Conservation (phyloP, 1,140 invertebrate species). For the Meloidogyne exigua region DNA sequence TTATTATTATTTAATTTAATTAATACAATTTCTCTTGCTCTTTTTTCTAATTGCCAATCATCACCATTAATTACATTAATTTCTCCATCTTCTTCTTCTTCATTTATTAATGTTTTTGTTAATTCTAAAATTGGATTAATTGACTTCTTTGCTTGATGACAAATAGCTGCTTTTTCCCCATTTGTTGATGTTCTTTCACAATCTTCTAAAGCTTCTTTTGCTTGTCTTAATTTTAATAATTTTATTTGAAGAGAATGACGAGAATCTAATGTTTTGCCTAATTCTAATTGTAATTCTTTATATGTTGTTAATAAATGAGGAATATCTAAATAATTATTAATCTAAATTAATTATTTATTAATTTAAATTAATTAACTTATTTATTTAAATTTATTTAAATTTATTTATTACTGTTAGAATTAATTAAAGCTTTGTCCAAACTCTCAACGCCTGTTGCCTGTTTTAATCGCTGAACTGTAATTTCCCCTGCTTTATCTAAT, state of each 20-base stretch:
- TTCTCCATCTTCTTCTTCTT: constrained; percentile 4
- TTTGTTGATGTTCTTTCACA: constrained; percentile 16
- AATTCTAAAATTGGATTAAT: constrained; percentile 12
- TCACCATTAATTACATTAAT: neutral
- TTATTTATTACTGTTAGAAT: constrained; percentile 26
- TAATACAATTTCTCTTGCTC: constrained; percentile 15
- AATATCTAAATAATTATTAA: constrained; percentile 7
- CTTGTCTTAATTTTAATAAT: constrained; percentile 19
- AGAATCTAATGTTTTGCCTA: constrained; percentile 11
- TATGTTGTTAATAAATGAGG: neutral
- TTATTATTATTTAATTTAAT: neutral
- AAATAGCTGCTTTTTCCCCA: constrained; percentile 16
- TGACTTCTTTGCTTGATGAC: constrained; percentile 19
- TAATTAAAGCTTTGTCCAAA: constrained; percentile 35
- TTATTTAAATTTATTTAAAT: constrained; percentile 16
- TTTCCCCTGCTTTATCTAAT: constrained; percentile 34
- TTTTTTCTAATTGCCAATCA: constrained; percentile 19
- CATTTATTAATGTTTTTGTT: neutral
- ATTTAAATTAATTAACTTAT: neutral
- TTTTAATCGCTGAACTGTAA: constrained; percentile 35
- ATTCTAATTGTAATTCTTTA: constrained; percentile 15
- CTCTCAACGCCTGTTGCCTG: constrained; percentile 29
- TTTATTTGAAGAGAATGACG: constrained; percentile 21
- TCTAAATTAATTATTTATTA: constrained; percentile 24
- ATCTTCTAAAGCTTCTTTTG: constrained; percentile 10